Evolutionary conservation across 2,888 invertebrate species (phyloP), one percentile per base, ranked within the genome.

Genomic region (Rotaria magnacalcarata): DNA sequence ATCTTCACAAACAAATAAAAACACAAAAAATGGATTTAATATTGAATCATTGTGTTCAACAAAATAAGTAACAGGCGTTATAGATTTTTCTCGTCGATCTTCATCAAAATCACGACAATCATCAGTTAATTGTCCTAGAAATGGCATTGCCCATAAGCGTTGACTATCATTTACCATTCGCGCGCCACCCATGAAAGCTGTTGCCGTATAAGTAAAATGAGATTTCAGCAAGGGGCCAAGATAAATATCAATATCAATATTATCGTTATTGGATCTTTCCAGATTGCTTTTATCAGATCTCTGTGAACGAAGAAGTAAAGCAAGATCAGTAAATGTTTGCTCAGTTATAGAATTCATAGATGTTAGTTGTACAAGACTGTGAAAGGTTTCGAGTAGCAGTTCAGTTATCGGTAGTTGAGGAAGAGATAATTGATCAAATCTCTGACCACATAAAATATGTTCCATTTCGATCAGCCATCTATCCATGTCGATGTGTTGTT

Each of bases 61-160:
- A 80, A 47, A 80, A 4, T 80, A 47, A 24, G 43, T 80, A 47
- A 80, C 43, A 11, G 80, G 47, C n/a, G 80, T 80, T 5, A 80
- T 4, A 21, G 80, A 80, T 24, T 47, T 47, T 21, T 43, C 43
- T 47, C n/a, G 43, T 8, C 21, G 80, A 47, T 80, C 80, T 47
- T 80, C 80, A 80, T 80, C 21, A 80, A 80, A 80, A 80, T 80
- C 80, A 47, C 80, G 43, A n/a, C 80, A 80, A 80, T 80, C 80
- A 47, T 80, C 80, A 47, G 80, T 80, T n/a, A 80, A 47, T 47
- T 80, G 80, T 47, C 80, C 80, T 14, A 80, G 8, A 47, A 80
- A 80, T 47, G 80, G 80, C 80, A 80, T 80, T 47, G n/a, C 47
- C 80, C 80, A 80, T 47, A 47, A 24, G 47, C 80, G 80, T 47